These are phyloP conservation scores for Clupea harengus DNA, from an alignment of 2,113 vertebrate species.

Conservation along the genomic window DNA sequence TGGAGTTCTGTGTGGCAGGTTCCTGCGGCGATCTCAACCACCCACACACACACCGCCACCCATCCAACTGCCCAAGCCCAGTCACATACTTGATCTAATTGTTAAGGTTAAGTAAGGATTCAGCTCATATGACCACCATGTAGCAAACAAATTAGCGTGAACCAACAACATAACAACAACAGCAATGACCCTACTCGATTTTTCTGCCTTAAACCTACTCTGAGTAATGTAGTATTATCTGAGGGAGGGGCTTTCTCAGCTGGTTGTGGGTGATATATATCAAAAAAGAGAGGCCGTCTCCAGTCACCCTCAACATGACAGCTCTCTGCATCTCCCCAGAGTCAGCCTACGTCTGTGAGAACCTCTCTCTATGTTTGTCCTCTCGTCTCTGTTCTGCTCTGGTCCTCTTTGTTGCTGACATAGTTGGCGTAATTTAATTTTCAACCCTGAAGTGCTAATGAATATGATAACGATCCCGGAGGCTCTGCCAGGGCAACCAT, in stretches of 20 bases:
- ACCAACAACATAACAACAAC: not conserved
- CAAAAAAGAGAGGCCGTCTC: not conserved
- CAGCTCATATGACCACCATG: not conserved
- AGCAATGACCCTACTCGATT: not conserved
- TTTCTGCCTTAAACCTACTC: not conserved
- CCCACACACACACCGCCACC: not conserved
- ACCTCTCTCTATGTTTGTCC: not conserved
- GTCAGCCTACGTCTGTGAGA: not conserved
- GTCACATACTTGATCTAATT: not conserved
- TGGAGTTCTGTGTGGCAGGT: not conserved
- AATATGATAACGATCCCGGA: not conserved
- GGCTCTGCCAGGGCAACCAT: not conserved
- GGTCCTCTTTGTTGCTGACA: not conserved
- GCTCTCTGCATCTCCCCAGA: not conserved
- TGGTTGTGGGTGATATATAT: not conserved
- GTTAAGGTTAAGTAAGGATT: not conserved
- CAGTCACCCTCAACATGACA: not conserved
- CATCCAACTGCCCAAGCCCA: too few relatives aligned
- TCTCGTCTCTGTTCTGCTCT: not conserved
- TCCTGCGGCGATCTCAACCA: not conserved
- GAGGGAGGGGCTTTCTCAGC: not conserved
- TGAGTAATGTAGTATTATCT: not conserved
- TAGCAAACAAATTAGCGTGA: not conserved
- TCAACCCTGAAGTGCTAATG: slow-evolving; percentile 14
- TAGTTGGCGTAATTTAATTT: slow-evolving; percentile 12